A percentile compares a stretch with the other conserved stretches of the same genome.
phyloP scores from a whole-genome alignment of 1,140 invertebrate genomes.

The Sarcophaga bullata region DNA sequence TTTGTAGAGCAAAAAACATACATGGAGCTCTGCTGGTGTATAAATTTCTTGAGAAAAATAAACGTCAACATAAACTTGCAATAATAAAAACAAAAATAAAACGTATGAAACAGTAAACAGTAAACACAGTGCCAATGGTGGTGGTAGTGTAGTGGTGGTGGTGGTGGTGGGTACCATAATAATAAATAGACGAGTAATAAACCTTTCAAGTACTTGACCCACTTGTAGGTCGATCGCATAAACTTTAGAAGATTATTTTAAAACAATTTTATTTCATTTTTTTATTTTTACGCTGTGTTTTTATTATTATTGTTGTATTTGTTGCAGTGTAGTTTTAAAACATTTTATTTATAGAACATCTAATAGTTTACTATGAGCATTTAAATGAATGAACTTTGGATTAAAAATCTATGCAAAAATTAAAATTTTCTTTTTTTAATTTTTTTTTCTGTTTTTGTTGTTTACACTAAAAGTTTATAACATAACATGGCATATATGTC shows the following conservation, averaged over 20 bases:
- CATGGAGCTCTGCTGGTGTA: not conserved
- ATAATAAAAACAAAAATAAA: too few species aligned
- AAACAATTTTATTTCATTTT: too few species aligned
- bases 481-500: too few species aligned
- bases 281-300: too few species aligned
- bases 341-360: constrained; percentile 19
- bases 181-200: not conserved
- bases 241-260: not conserved
- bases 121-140: too few species aligned
- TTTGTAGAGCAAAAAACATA: too few species aligned
- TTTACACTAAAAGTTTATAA: too few species aligned
- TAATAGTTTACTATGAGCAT: not conserved
- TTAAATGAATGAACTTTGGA: not conserved
- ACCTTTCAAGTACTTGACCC: constrained; percentile 39
- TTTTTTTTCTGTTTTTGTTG: not conserved
- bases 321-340: not conserved
- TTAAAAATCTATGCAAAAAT: not conserved
- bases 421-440: not conserved
- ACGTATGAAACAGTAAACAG: too few species aligned
- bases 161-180: not conserved
- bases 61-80: not conserved
- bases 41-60: constrained; percentile 6
- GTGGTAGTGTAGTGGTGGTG: too few species aligned
- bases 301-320: too few species aligned
- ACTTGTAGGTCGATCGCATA: constrained; percentile 37